These are phyloP conservation scores for Alectura lathami DNA, from an alignment of 2,113 vertebrate genomes.

Conservation along the genomic window DNA sequence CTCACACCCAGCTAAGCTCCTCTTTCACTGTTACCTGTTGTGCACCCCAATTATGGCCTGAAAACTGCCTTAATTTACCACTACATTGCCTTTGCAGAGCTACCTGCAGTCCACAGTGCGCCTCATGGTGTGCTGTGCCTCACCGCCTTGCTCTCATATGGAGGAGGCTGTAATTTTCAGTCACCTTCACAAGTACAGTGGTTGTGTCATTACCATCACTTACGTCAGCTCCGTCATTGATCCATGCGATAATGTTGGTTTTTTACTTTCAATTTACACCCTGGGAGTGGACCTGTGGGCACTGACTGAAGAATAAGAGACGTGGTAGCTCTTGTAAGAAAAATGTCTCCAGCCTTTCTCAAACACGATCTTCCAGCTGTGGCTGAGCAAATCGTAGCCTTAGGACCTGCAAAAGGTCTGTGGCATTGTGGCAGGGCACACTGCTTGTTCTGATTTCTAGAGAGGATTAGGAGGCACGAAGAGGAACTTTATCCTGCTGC, in stretches of 20 bases:
- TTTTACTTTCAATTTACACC: background rate
- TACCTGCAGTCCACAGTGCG: rapidly evolving
- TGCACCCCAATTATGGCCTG: background rate
- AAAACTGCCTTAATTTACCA: background rate
- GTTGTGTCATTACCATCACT: background rate
- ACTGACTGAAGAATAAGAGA: background rate
- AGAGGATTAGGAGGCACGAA: background rate
- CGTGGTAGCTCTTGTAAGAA: background rate
- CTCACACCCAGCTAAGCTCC: background rate
- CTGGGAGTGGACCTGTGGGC: background rate
- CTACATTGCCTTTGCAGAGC: background rate
- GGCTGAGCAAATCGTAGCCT: background rate
- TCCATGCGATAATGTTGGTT: background rate
- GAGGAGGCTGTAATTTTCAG: background rate
- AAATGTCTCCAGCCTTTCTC: background rate
- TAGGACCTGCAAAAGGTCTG: background rate
- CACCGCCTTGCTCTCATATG: background rate
- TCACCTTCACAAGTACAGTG: background rate
- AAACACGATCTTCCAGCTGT: background rate
- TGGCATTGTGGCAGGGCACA: rapidly evolving
- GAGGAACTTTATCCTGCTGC: background rate
- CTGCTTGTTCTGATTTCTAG: background rate
- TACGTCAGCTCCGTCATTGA: background rate
- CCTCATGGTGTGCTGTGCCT: rapidly evolving
- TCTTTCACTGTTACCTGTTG: background rate